Conservation (phyloP, 2,797 vertebrate genomes). For the Schizopygopsis pylzovi region DNA sequence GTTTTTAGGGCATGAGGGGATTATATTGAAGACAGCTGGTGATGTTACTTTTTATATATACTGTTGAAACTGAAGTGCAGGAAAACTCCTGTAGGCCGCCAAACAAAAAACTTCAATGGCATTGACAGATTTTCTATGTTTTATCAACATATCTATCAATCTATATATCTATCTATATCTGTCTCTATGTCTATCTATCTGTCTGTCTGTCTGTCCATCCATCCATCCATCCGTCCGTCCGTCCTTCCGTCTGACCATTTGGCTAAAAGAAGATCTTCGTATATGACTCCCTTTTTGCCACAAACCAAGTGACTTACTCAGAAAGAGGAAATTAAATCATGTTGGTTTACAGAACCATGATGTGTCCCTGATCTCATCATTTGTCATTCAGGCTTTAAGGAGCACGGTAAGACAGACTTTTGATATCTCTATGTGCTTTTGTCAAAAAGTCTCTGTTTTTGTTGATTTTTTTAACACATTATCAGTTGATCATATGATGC, state of each 20-base stretch:
- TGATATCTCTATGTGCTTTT: background rate
- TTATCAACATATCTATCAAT: background rate
- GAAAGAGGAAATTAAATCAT: background rate
- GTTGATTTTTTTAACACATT: background rate
- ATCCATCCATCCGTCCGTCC: no score
- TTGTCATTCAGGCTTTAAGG: background rate
- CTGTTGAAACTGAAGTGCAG: background rate
- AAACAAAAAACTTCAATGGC: background rate
- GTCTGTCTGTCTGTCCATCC: background rate
- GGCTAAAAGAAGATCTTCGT: background rate
- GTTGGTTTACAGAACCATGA: background rate
- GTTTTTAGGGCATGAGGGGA: background rate
- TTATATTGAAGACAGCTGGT: background rate
- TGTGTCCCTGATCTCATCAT: background rate
- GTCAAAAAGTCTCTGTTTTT: background rate
- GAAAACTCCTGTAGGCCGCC: background rate
- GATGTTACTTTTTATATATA: background rate
- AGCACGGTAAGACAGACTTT: conserved; percentile 9
- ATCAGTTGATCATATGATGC: background rate
- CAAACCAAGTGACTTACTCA: background rate
- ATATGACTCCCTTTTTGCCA: background rate
- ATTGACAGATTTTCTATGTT: background rate
- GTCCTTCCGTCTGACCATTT: accelerated
- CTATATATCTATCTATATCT: no score
- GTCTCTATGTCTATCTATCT: no score